These are phyloP conservation scores for Drosophila koepferae DNA, from an alignment of 2,888 invertebrate genomes.

Conservation along the genomic window DNA sequence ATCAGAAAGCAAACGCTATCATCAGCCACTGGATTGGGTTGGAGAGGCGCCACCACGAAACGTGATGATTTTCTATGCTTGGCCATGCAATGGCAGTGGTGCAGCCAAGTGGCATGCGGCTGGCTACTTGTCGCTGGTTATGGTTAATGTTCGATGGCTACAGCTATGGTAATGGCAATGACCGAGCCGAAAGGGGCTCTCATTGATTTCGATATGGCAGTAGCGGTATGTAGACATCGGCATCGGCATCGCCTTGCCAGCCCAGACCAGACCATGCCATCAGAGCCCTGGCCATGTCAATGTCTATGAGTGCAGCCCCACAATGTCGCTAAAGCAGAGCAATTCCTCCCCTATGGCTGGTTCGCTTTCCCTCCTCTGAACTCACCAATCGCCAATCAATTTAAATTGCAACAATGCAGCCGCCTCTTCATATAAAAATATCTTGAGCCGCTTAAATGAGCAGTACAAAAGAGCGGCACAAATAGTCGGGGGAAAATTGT, in stretches of 20 bases:
- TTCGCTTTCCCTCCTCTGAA: neutral
- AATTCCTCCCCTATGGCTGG: neutral
- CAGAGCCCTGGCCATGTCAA: slow-evolving; percentile 26
- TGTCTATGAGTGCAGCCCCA: slow-evolving; percentile 34
- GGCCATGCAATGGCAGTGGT: slow-evolving; percentile 46
- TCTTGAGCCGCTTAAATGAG: slow-evolving; percentile 44
- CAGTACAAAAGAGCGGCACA: slow-evolving; percentile 19
- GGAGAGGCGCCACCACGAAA: slow-evolving; percentile 69
- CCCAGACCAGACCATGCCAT: neutral
- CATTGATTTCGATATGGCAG: slow-evolving; percentile 64
- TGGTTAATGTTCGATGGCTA: slow-evolving; percentile 38
- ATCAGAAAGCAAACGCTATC: slow-evolving; percentile 30
- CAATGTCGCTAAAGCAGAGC: slow-evolving; percentile 63
- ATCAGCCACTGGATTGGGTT: slow-evolving; percentile 28
- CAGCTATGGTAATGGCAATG: slow-evolving; percentile 51
- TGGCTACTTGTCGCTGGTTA: slow-evolving; percentile 50
- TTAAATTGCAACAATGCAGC: slow-evolving; percentile 74
- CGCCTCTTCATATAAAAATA: slow-evolving; percentile 50
- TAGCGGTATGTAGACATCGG: slow-evolving; percentile 8
- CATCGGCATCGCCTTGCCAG: neutral
- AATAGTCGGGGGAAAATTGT: slow-evolving; percentile 27
- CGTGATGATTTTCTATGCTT: slow-evolving; percentile 70
- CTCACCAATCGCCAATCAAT: slow-evolving; percentile 46
- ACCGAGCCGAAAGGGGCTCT: slow-evolving; percentile 29
- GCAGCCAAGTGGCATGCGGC: slow-evolving; percentile 32